Conservation (phyloP, 2,797 vertebrate species). For the Chelonia mydas region DNA sequence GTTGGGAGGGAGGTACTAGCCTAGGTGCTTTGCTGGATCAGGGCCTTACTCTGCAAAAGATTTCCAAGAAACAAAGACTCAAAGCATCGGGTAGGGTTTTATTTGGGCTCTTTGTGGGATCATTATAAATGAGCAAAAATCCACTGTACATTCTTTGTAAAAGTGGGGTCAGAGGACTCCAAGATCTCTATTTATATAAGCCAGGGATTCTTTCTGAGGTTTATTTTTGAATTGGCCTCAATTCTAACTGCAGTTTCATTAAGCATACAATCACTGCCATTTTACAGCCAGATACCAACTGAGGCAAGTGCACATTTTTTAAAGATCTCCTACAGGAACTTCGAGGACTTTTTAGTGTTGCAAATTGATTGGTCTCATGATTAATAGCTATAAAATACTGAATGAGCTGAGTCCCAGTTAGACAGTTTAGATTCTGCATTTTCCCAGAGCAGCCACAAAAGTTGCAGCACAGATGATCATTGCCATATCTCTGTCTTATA, state of each 20-base stretch:
- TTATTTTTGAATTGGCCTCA: background rate
- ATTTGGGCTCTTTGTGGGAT: background rate
- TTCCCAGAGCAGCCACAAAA: background rate
- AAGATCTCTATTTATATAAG: background rate
- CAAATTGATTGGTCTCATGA: slow-evolving; percentile 13
- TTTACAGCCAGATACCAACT: background rate
- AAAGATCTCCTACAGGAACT: background rate
- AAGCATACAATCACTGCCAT: background rate
- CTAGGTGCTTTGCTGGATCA: background rate
- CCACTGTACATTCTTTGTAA: background rate
- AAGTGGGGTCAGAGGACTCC: background rate
- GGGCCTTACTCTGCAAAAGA: background rate
- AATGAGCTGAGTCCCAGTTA: background rate
- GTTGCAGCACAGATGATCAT: background rate
- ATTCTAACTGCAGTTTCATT: background rate
- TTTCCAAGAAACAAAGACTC: background rate
- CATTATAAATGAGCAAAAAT: background rate
- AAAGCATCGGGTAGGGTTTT: background rate
- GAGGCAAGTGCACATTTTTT: background rate
- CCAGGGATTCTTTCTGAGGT: background rate
- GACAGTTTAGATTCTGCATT: background rate
- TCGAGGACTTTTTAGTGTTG: background rate
- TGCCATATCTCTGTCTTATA: background rate
- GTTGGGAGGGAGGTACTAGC: background rate
- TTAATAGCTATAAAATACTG: slow-evolving; percentile 12